A percentile compares a stretch with the other conserved stretches of the same genome.
Conservation (phyloP, 2,113 vertebrate species). For the Recurvirostra avosetta region DNA sequence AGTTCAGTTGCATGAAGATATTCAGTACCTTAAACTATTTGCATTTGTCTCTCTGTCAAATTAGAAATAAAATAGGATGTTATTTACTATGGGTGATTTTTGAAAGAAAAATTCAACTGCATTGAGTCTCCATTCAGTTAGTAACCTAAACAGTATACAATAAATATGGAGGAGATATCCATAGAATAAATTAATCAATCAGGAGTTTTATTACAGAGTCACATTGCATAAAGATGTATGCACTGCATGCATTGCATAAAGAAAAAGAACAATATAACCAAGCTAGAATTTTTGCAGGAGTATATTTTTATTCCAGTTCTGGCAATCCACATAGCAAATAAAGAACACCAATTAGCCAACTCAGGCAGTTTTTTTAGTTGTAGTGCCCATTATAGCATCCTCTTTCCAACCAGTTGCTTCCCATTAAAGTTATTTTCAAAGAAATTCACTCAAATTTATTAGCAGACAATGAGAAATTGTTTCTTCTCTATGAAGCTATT, state of each 20-base stretch:
- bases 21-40: neutral
- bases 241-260: neutral
- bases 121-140: neutral
- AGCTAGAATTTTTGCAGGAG: neutral
- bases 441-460: neutral
- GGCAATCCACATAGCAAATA: neutral
- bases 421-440: neutral
- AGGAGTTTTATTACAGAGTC: neutral
- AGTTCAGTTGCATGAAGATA: neutral
- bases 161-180: neutral
- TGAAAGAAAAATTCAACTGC: neutral
- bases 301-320: neutral
- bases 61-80: neutral
- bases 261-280: neutral
- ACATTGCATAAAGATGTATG: neutral
- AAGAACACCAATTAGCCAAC: neutral
- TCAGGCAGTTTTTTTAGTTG: neutral
- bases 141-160: neutral
- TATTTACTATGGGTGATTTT: neutral
- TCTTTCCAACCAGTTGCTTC: neutral
- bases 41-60: neutral
- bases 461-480: neutral
- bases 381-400: neutral
- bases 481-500: neutral
- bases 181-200: neutral